Conservation (phyloP, 2,113 vertebrate species). For the Sapayoa aenigma region DNA sequence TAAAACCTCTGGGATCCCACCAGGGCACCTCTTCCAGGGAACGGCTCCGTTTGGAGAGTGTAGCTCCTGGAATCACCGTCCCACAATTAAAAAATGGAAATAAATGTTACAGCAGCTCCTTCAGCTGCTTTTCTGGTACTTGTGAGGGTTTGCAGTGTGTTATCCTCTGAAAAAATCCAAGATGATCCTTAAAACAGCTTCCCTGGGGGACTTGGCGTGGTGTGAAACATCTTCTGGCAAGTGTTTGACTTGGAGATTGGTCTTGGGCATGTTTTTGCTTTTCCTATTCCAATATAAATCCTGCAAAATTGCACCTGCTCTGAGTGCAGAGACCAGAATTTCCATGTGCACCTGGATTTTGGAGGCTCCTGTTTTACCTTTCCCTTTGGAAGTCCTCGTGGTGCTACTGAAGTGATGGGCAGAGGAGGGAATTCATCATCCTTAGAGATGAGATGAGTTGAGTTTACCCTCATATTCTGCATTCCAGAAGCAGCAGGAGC, state of each 20-base stretch:
- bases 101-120: background rate
- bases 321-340: background rate
- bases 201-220: background rate
- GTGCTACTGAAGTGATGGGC: background rate
- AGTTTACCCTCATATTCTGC: background rate
- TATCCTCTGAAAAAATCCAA: conserved; percentile 11
- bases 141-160: conserved; percentile 11
- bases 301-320: background rate
- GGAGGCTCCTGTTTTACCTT: background rate
- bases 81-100: background rate
- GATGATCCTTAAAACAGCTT: conserved; percentile 16
- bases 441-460: background rate
- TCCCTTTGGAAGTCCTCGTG: background rate
- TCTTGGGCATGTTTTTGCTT: background rate
- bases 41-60: fast-evolving
- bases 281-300: background rate
- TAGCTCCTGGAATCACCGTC: background rate
- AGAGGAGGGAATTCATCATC: background rate
- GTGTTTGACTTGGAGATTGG: background rate
- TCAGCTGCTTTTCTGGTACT: background rate
- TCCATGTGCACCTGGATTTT: background rate
- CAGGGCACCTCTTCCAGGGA: background rate
- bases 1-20: background rate
- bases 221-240: background rate
- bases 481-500: background rate